A percentile compares a stretch with the other conserved stretches of the same genome.
Conservation (phyloP, 2,797 vertebrate genomes). For the Amblyraja radiata region DNA sequence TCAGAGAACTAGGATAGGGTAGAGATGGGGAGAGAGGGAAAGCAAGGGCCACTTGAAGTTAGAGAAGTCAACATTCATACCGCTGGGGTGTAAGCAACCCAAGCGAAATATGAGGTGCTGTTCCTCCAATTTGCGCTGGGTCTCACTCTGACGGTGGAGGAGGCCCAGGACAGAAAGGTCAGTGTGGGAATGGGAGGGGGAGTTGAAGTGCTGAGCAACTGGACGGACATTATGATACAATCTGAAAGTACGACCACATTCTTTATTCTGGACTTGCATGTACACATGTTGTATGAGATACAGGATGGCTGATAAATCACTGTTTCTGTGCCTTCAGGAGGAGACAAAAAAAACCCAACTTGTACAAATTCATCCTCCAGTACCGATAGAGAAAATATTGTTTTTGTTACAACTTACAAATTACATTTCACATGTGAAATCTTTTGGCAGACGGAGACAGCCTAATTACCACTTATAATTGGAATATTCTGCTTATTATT, state of each 20-base stretch:
- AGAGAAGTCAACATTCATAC: no score
- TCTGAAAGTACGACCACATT: no score
- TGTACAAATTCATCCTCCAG: not conserved
- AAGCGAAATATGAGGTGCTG: no score
- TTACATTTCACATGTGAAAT: not conserved
- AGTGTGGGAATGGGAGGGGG: no score
- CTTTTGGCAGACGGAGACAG: not conserved
- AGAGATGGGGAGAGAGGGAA: no score
- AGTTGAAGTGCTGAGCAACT: no score
- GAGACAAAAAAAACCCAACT: not conserved
- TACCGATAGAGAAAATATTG: not conserved
- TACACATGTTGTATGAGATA: not conserved
- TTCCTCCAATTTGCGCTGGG: no score
- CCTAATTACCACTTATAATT: slow-evolving; percentile 13
- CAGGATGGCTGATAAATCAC: not conserved
- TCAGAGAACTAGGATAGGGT: no score
- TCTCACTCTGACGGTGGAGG: no score
- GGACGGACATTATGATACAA: not conserved
- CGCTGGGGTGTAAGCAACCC: no score
- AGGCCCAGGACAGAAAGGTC: no score
- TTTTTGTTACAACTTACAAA: not conserved
- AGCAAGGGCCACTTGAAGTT: no score
- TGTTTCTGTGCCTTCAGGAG: not conserved
- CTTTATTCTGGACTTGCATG: not conserved
- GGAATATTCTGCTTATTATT: slow-evolving; percentile 14